These are phyloP conservation scores for Bradypus variegatus DNA, from an alignment of 2,797 vertebrate species.

Conservation along the genomic window DNA sequence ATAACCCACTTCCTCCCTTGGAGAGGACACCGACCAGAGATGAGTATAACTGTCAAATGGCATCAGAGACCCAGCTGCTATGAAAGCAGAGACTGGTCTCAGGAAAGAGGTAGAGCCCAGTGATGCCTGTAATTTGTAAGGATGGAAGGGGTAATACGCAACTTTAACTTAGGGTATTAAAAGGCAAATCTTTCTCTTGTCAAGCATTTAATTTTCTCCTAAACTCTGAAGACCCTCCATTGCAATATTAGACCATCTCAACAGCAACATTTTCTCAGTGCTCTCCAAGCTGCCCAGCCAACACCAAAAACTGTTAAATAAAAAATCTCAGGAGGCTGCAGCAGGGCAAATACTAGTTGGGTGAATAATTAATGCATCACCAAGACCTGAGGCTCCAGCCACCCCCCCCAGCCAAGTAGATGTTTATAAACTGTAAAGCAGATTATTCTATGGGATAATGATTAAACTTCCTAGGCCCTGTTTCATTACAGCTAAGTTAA, in stretches of 20 bases:
- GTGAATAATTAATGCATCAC: constrained; percentile 57
- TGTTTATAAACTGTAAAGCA: not conserved
- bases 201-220: not conserved
- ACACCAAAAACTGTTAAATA: not conserved
- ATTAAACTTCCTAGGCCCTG: constrained; percentile 18
- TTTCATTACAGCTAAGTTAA: constrained; percentile 37
- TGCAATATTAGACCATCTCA: not conserved
- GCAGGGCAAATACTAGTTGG: not conserved
- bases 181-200: not conserved
- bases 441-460: constrained; percentile 18
- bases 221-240: not conserved
- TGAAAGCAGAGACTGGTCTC: not conserved
- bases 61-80: not conserved
- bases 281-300: not conserved
- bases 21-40: not conserved
- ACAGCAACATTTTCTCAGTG: not conserved
- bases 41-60: not conserved
- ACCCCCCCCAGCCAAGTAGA: not conserved
- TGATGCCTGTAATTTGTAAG: not conserved
- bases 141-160: not conserved
- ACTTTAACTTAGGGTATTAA: not conserved
- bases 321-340: not conserved
- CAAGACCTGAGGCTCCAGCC: constrained; percentile 11
- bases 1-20: not conserved
- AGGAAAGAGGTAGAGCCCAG: not conserved